Conservation (phyloP, 2,888 invertebrate genomes). For the Drosophila sordidula region DNA sequence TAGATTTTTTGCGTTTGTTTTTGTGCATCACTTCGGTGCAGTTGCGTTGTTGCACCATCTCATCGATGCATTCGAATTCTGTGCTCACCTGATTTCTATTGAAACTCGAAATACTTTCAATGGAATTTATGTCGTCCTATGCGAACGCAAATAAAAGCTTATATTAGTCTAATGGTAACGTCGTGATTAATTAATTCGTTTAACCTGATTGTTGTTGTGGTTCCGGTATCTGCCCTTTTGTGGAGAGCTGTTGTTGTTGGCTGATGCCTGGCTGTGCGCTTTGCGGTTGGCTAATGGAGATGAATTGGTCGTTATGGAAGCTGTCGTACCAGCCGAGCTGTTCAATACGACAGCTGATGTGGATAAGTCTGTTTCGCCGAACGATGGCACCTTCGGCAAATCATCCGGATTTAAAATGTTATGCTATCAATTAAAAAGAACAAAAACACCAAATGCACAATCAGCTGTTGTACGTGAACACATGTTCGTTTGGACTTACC, state of each 20-base stretch:
- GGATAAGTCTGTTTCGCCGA: slow-evolving; percentile 53
- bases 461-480: no score
- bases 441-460: no score
- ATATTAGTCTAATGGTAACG: background rate
- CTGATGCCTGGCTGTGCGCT: slow-evolving; percentile 20
- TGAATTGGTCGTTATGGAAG: slow-evolving; percentile 68
- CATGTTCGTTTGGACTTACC: slow-evolving; percentile 32
- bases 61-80: slow-evolving; percentile 77
- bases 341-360: slow-evolving; percentile 60
- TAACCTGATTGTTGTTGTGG: slow-evolving; percentile 80
- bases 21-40: slow-evolving; percentile 68
- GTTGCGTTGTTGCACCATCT: slow-evolving; percentile 59
- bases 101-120: slow-evolving; percentile 79
- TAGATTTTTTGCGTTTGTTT: slow-evolving; percentile 79
- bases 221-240: slow-evolving; percentile 67
- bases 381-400: slow-evolving; percentile 65
- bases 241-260: slow-evolving; percentile 38
- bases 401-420: slow-evolving; percentile 50
- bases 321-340: slow-evolving; percentile 73
- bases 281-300: slow-evolving; percentile 58
- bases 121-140: slow-evolving; percentile 83
- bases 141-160: slow-evolving; percentile 1
- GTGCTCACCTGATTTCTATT: slow-evolving; percentile 47
- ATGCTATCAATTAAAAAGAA: slow-evolving; percentile 39
- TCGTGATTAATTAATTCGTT: background rate